Conservation (phyloP, 1,140 invertebrate genomes). For the Rhagoletis pomonella region DNA sequence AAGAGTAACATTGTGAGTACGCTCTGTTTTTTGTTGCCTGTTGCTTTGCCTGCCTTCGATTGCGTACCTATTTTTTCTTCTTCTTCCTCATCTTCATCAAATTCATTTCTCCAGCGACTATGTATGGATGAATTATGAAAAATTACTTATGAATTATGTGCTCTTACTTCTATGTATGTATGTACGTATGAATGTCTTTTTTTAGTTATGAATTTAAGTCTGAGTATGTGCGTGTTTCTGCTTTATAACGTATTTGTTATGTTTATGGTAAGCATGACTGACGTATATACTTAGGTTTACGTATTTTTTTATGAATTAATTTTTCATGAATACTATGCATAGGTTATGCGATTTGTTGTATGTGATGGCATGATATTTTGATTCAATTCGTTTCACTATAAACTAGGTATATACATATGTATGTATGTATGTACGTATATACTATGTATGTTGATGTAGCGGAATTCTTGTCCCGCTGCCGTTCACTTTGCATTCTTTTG, state of each 20-base stretch:
- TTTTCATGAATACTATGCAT: conserved; percentile 4
- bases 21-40: neutral
- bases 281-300: conserved; percentile 22
- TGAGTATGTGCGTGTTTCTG: conserved; percentile 5
- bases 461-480: neutral
- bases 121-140: too few species aligned
- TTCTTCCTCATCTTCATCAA: neutral
- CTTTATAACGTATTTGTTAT: neutral
- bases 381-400: conserved; percentile 47
- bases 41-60: neutral
- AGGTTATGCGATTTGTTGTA: neutral
- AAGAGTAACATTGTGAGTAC: conserved; percentile 11
- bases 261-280: neutral
- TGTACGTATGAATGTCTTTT: neutral
- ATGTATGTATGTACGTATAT: neutral
- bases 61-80: neutral
- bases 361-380: conserved; percentile 49
- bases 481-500: neutral
- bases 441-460: neutral
- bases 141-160: conserved; percentile 1
- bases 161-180: neutral
- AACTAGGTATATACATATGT: neutral
- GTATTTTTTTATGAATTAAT: conserved; percentile 13
- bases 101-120: too few species aligned
- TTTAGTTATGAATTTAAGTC: neutral